Conservation (phyloP, 2,888 invertebrate genomes). For the Ligdia adustata region DNA sequence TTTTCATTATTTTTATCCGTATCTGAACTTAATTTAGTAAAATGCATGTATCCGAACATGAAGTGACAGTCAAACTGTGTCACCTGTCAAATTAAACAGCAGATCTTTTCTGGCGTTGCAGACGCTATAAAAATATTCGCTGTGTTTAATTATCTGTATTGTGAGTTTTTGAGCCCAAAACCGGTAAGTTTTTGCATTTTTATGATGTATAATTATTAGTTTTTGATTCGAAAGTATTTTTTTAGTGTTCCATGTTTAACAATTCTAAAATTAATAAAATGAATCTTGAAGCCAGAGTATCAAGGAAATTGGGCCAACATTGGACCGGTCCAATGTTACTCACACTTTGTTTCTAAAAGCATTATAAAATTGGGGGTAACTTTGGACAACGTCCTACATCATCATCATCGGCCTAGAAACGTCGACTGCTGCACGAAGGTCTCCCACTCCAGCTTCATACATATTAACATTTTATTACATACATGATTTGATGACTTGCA, state of each 20-base stretch:
- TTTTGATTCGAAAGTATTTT: conserved; percentile 2
- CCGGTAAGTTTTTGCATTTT: conserved; percentile 14
- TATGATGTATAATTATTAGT: conserved; percentile 12
- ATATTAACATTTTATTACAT: too few relatives aligned
- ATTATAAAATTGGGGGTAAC: conserved; percentile 8
- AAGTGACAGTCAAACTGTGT: conserved; percentile 8
- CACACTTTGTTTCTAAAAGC: conserved; percentile 4
- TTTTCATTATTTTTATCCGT: conserved; percentile 6
- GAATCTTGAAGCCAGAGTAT: conserved; percentile 12
- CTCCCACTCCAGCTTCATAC: too few relatives aligned
- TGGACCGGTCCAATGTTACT: conserved; percentile 18
- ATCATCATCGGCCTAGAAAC: too few relatives aligned
- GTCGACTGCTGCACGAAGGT: too few relatives aligned
- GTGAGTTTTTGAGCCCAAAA: conserved; percentile 14
- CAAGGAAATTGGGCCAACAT: conserved; percentile 12
- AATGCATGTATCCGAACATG: conserved; percentile 5
- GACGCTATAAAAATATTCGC: conserved; percentile 6
- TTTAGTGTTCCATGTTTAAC: conserved; percentile 4
- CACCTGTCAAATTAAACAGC: conserved; percentile 11
- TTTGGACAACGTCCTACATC: conserved; percentile 7
- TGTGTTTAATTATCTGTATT: conserved; percentile 12
- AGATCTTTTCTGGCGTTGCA: conserved; percentile 12
- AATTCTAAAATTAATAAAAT: conserved; percentile 12
- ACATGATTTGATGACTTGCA: too few relatives aligned
- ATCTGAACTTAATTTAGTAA: conserved; percentile 2